phyloP scores from a whole-genome alignment of 2,113 vertebrate genomes.

The Pseudolaguvia tuberculata region DNA sequence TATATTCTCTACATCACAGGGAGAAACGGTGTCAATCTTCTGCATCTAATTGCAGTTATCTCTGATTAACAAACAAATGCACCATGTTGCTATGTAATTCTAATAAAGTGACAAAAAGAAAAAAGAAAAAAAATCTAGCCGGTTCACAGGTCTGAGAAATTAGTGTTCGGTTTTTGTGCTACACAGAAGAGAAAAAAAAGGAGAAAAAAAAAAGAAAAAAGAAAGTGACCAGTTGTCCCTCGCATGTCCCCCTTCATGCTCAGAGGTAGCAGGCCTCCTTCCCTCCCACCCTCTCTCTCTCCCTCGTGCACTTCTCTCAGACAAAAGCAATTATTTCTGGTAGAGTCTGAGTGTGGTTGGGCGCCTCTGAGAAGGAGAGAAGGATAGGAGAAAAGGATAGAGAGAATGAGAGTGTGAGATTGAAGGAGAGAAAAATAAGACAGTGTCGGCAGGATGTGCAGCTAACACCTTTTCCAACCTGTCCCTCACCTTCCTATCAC shows the following conservation, averaged over 20 bases:
- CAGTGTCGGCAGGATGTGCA: slow-evolving; percentile 66
- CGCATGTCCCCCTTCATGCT: slow-evolving; percentile 65
- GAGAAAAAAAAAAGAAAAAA: slow-evolving; percentile 11
- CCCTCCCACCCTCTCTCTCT: slow-evolving; percentile 38
- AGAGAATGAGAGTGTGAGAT: slow-evolving; percentile 66
- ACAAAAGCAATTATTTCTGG: slow-evolving; percentile 81
- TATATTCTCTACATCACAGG: background rate
- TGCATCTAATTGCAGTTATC: too few species aligned
- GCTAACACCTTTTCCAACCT: slow-evolving; percentile 60
- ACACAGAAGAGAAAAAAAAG: background rate
- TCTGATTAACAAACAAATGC: background rate
- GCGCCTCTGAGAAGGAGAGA: slow-evolving; percentile 54
- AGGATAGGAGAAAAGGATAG: slow-evolving; percentile 61
- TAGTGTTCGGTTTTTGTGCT: background rate
- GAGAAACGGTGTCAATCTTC: background rate
- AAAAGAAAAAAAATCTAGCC: background rate
- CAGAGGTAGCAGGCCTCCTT: slow-evolving; percentile 54
- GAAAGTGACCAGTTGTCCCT: slow-evolving; percentile 71
- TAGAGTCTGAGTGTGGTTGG: slow-evolving; percentile 70
- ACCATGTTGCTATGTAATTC: background rate
- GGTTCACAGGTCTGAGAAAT: background rate
- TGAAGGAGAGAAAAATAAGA: slow-evolving; percentile 76
- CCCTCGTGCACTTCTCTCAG: slow-evolving; percentile 65
- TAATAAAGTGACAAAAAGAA: background rate
- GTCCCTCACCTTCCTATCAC: slow-evolving; percentile 52